These are phyloP conservation scores for Notiomystis cincta DNA, from an alignment of 2,113 vertebrate species.

Conservation along the genomic window DNA sequence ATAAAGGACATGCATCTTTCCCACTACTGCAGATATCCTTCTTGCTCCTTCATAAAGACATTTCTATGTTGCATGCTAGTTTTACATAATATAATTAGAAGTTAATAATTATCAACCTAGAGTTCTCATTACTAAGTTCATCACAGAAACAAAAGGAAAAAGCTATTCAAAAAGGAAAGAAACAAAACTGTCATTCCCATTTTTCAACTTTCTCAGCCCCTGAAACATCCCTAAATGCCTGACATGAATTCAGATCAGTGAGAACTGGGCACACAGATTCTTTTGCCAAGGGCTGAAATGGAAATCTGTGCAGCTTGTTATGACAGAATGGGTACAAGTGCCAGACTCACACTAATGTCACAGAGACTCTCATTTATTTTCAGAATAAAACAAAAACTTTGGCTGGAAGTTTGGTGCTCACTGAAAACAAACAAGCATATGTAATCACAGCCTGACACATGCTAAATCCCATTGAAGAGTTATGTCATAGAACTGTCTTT, in stretches of 20 bases:
- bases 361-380: neutral
- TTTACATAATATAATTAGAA: neutral
- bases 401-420: neutral
- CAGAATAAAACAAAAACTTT: slow-evolving; percentile 28
- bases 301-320: slow-evolving; percentile 16
- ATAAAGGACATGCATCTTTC: neutral
- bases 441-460: neutral
- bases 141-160: neutral
- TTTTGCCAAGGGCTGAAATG: slow-evolving; percentile 21
- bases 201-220: neutral
- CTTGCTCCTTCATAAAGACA: neutral
- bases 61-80: neutral
- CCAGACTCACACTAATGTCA: neutral
- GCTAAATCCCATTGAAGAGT: neutral
- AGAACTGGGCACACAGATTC: neutral
- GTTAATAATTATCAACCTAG: neutral
- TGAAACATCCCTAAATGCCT: neutral
- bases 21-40: neutral
- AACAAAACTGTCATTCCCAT: neutral
- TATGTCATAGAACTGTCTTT: neutral
- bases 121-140: neutral
- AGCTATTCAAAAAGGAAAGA: neutral
- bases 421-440: slow-evolving; percentile 4
- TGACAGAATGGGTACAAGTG: neutral
- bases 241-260: neutral